Evolutionary conservation across 2,113 vertebrate genomes (phyloP).

Genomic region (Aptenodytes forsteri): DNA sequence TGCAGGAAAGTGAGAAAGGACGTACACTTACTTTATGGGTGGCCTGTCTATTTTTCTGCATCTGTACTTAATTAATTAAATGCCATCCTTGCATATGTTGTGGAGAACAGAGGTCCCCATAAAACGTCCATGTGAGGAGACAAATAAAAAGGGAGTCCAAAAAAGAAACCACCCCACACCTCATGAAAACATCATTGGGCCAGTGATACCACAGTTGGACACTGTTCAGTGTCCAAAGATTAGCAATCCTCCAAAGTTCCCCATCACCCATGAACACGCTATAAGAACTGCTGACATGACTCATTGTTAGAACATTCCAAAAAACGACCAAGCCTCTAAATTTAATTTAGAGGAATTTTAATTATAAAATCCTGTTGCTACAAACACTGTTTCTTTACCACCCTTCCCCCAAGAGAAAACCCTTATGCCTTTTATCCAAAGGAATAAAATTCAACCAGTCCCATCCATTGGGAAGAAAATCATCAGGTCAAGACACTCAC

Average conservation of each 20-base stretch:
- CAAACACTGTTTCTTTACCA: not conserved
- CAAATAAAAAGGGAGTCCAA: not conserved
- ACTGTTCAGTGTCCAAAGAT: not conserved
- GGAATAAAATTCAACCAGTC: not conserved
- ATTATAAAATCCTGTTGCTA: conserved; percentile 29
- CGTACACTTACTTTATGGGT: not conserved
- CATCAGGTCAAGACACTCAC: not conserved
- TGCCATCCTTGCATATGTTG: not conserved
- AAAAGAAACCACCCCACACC: not conserved
- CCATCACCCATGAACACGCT: not conserved
- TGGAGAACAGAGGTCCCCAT: not conserved
- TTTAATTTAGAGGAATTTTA: not conserved
- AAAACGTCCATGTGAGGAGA: not conserved
- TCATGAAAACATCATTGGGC: not conserved
- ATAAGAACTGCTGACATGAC: not conserved
- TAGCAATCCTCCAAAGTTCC: not conserved
- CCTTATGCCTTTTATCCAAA: not conserved
- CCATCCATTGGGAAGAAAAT: not conserved
- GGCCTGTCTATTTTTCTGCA: not conserved
- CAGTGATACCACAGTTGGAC: not conserved
- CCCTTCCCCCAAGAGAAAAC: not conserved
- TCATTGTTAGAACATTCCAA: not conserved
- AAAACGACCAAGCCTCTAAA: not conserved
- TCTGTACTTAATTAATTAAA: not conserved
- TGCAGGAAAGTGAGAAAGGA: not conserved